Percentiles rank a stretch among this genome's conserved stretches.
phyloP scores from a whole-genome alignment of 2,113 vertebrate genomes.

The Poeciliopsis occidentalis region DNA sequence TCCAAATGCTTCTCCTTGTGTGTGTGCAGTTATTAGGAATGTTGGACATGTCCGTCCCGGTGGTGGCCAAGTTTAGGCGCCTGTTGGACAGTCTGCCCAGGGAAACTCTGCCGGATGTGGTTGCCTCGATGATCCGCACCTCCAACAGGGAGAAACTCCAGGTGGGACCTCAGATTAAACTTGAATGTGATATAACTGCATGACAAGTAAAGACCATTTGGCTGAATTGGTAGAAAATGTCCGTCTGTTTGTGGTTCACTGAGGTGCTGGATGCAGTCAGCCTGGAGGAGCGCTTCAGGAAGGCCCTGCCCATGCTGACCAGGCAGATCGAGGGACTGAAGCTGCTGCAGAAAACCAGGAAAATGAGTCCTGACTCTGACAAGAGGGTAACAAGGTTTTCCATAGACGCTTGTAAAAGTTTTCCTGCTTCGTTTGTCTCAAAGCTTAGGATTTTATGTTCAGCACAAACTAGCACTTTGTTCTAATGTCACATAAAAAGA shows the following conservation, averaged over 20 bases:
- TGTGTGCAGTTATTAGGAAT: slow-evolving; percentile 85
- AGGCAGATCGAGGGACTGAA: slow-evolving; percentile 95
- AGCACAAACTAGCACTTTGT: background rate
- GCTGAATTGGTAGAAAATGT: background rate
- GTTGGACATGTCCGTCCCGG: slow-evolving; percentile 95
- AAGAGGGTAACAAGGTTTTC: slow-evolving; percentile 83
- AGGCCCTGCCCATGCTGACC: slow-evolving; percentile 90
- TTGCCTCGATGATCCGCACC: slow-evolving; percentile 94
- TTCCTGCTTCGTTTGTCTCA: background rate
- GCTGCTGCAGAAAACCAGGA: slow-evolving; percentile 92
- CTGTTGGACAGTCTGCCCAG: slow-evolving; percentile 92
- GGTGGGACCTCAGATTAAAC: slow-evolving; percentile 71
- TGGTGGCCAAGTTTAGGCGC: slow-evolving; percentile 91
- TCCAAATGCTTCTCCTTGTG: background rate
- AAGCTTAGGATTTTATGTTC: background rate
- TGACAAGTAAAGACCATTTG: background rate
- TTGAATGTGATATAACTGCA: background rate
- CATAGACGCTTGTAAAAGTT: background rate
- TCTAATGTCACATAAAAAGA: too few relatives aligned
- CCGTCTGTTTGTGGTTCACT: background rate
- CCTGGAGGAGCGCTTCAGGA: slow-evolving; percentile 92
- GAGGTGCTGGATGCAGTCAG: slow-evolving; percentile 93
- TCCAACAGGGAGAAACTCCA: slow-evolving; percentile 96
- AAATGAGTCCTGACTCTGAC: slow-evolving; percentile 86
- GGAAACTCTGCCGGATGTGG: slow-evolving; percentile 92